Evolutionary conservation across 2,797 vertebrate species (phyloP).

Genomic region (Zalophus californianus): DNA sequence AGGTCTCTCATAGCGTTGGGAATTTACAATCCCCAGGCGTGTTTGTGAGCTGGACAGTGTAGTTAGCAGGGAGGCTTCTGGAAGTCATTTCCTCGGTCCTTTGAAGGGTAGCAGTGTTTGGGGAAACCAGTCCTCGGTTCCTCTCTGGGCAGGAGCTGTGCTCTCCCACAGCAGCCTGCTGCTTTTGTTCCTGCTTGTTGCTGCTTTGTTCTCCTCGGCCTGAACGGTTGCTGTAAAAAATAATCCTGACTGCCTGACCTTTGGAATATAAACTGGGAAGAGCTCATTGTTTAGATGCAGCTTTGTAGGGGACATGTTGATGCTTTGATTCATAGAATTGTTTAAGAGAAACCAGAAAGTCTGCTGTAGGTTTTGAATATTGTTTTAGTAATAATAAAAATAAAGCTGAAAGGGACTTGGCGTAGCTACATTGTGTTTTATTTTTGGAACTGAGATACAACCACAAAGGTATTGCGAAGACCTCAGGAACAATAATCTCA

Average conservation of each 20-base stretch:
- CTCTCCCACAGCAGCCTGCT: background rate
- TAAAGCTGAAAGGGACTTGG: conserved; percentile 36
- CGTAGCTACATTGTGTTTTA: background rate
- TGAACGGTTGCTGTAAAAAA: conserved; percentile 43
- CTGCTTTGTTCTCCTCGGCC: conserved; percentile 72
- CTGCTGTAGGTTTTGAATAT: conserved; percentile 4
- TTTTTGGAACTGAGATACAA: conserved; percentile 27
- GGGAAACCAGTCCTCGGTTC: conserved; percentile 4
- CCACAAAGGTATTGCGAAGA: conserved; percentile 6
- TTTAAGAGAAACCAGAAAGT: conserved; percentile 50
- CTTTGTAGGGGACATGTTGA: conserved; percentile 53
- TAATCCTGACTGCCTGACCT: conserved; percentile 83
- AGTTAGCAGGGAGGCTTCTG: conserved; percentile 73
- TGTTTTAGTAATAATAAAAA: conserved; percentile 59
- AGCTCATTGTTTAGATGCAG: conserved; percentile 28
- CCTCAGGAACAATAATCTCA: conserved; percentile 34
- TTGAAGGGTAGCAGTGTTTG: conserved; percentile 45
- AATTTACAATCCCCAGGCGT: conserved; percentile 77
- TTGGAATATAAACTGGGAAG: conserved; percentile 59
- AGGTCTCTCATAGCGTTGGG: conserved; percentile 66
- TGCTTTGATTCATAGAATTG: conserved; percentile 44
- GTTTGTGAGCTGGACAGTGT: conserved; percentile 46
- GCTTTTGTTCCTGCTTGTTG: conserved; percentile 53
- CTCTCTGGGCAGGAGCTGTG: conserved; percentile 27
- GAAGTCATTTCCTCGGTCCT: conserved; percentile 69